Base-by-base conservation (phyloP, 2,888 invertebrate species). In the Salticus scenicus region DNA sequence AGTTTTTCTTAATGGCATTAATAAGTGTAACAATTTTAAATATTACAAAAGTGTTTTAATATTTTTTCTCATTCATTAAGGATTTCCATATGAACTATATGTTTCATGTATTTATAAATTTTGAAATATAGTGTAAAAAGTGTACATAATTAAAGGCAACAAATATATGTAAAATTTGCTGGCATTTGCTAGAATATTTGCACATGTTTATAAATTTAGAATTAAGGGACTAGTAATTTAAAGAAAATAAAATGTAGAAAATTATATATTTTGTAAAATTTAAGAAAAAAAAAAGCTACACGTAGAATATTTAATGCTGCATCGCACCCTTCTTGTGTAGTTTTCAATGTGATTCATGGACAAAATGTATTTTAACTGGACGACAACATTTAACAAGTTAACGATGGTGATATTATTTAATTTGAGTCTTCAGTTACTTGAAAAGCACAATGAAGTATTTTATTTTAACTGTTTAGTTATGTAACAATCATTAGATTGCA, bases 161-260 rank as follows among this genome's bases (percentile, higher is more conserved):
- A 20, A 71, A 42, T 66, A 24, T 33, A 71, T 71, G 63, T 30
- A 33, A 78, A 78, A 78, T 64, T 78, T 14, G 67, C 70, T 33
- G 41, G 24, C 24, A 63, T 37, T 71, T 63, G 57, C 31, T 30
- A 63, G 71, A 47, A 71, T 42, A 37, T 71, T 72, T 41, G 41
- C 41, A 57, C 77, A 71, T 71, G 78, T 78, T 71, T 71, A 78
- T 28, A 66, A 42, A 33, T 30, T 70, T 78, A 78, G 78, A 64
- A 42, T 24, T 69, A 20, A 28, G 24, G 42, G 42, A 51, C 41
- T 64, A 20, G 57, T 7, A 57, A 20, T 24, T 57, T 24, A n/a
- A 20, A 67, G 1, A 66, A 20, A 37, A 33, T 33, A 67, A n/a
- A n/a, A n/a, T 67, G 67, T 31, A 67, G 67, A n/a, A 67, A 67